These are phyloP conservation scores for Lepidurus apus DNA, from an alignment of 1,140 invertebrate genomes.

Conservation along the genomic window DNA sequence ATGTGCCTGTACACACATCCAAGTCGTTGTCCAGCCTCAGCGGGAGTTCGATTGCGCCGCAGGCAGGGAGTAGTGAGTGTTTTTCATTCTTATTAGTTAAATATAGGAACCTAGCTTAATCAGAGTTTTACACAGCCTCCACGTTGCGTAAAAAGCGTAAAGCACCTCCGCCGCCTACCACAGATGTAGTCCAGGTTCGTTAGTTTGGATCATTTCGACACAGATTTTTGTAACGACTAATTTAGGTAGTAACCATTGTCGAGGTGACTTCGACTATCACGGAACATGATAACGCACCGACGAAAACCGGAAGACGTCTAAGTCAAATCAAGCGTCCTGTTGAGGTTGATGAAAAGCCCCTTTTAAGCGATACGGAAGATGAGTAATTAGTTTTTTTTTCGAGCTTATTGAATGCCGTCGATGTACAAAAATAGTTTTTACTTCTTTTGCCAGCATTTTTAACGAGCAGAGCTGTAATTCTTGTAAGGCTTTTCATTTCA, in stretches of 20 bases:
- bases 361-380: constrained; percentile 15
- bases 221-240: neutral
- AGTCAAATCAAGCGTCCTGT: neutral
- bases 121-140: neutral
- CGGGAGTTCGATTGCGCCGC: neutral
- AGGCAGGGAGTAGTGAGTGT: neutral
- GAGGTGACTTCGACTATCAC: neutral
- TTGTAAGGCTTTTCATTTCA: neutral
- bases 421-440: too few relatives aligned
- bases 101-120: too few relatives aligned
- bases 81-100: neutral
- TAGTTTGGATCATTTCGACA: neutral
- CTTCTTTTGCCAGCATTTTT: neutral
- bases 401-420: too few relatives aligned
- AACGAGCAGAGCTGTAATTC: neutral
- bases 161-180: neutral
- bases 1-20: neutral
- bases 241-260: neutral
- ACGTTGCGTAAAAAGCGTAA: neutral
- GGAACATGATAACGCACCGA: neutral
- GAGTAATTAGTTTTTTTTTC: neutral
- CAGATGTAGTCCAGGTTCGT: neutral
- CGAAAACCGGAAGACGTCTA: neutral
- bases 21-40: neutral
- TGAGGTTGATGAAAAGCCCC: neutral